A percentile compares a stretch with the other conserved stretches of the same genome.
Evolutionary conservation across 2,797 vertebrate species (phyloP).

Genomic region (Neomorphus geoffroyi): DNA sequence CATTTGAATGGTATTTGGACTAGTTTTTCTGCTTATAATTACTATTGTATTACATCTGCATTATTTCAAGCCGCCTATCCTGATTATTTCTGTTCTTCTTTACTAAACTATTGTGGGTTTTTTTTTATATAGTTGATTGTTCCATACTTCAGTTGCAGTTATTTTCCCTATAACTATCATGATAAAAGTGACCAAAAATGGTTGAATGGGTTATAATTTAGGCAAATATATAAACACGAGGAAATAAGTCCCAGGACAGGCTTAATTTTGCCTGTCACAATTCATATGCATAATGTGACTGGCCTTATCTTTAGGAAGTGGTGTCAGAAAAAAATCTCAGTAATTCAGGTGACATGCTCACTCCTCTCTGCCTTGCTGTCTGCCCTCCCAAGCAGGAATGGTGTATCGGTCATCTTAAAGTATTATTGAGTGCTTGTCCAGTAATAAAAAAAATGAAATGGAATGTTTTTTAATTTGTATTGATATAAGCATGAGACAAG

Average conservation of each 20-base stretch:
- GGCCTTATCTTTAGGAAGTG: not conserved
- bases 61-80: not conserved
- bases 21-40: not conserved
- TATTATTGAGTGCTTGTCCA: not conserved
- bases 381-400: not conserved
- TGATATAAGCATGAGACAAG: not conserved
- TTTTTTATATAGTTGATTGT: not conserved
- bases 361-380: not conserved
- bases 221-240: not conserved
- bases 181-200: not conserved
- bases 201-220: not conserved
- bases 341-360: not conserved
- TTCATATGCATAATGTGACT: not conserved
- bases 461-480: not conserved
- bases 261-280: not conserved
- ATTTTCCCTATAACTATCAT: not conserved
- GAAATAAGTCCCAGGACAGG: not conserved
- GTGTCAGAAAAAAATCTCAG: not conserved
- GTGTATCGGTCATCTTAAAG: not conserved
- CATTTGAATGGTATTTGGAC: not conserved
- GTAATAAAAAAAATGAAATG: not conserved
- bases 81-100: not conserved
- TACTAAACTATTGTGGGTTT: not conserved
- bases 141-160: not conserved
- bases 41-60: not conserved